A percentile compares a stretch with the other conserved stretches of the same genome.
Evolutionary conservation across 2,797 vertebrate genomes (phyloP).

Genomic region (Neosilurus mollespiculum): DNA sequence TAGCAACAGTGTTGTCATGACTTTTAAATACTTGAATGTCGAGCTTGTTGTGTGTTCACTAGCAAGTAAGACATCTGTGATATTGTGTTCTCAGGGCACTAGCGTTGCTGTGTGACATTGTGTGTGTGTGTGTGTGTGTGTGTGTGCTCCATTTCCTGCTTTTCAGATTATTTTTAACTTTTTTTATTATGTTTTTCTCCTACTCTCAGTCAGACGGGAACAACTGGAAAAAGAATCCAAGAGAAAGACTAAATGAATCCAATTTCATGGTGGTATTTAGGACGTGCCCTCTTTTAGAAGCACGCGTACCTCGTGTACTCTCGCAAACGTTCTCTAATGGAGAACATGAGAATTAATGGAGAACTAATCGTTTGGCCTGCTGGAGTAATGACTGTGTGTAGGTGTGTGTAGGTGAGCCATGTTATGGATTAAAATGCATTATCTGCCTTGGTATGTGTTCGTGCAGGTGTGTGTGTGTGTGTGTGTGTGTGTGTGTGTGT

Average conservation of each 20-base stretch:
- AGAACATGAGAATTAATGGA: conserved; percentile 23
- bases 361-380: conserved; percentile 22
- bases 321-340: conserved; percentile 45
- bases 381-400: conserved; percentile 24
- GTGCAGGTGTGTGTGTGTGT: conserved; percentile 1
- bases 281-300: conserved; percentile 47
- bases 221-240: conserved; percentile 48
- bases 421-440: not conserved
- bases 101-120: not conserved
- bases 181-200: conserved; percentile 40
- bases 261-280: conserved; percentile 59
- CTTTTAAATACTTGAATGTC: not conserved
- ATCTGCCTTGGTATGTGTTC: not conserved
- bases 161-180: conserved; percentile 48
- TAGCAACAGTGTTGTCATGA: conserved; percentile 9
- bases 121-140: not conserved
- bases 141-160: conserved; percentile 46
- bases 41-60: not conserved
- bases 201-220: conserved; percentile 50
- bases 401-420: not conserved
- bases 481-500: not conserved
- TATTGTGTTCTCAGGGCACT: not conserved
- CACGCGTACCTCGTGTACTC: conserved; percentile 45
- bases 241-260: conserved; percentile 52
- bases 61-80: not conserved